phyloP scores from a whole-genome alignment of 1,140 invertebrate species.

The Brachionus koreanus region DNA sequence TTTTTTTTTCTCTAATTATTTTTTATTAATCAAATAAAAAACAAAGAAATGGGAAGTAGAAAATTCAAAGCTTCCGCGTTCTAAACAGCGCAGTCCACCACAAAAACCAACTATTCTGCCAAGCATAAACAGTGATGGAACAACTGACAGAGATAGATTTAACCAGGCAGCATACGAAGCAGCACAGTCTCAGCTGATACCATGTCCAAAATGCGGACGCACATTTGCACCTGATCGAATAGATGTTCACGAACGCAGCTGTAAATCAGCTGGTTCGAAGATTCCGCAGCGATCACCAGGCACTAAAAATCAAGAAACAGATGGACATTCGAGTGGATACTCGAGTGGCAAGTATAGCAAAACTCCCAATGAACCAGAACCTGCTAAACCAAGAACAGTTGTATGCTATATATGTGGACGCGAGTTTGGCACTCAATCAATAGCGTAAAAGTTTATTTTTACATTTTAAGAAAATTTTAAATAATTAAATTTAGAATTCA shows the following conservation, averaged over 20 bases:
- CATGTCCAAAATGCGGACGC: slow-evolving; percentile 66
- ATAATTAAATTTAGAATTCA: slow-evolving; percentile 13
- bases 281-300: not conserved
- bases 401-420: slow-evolving; percentile 68
- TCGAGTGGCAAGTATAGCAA: not conserved
- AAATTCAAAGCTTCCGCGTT: slow-evolving; percentile 63
- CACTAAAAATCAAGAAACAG: not conserved
- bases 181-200: slow-evolving; percentile 63
- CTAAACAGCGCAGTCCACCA: slow-evolving; percentile 62
- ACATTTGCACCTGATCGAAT: slow-evolving; percentile 69
- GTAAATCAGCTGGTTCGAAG: slow-evolving; percentile 55
- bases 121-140: not conserved
- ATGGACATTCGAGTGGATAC: not conserved
- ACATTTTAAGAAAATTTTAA: not conserved
- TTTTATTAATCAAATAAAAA: not conserved
- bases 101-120: slow-evolving; percentile 57
- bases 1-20: not conserved
- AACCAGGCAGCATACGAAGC: slow-evolving; percentile 51
- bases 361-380: not conserved
- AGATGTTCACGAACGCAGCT: slow-evolving; percentile 66
- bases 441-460: not conserved
- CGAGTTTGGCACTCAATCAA: slow-evolving; percentile 19
- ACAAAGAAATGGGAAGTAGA: slow-evolving; percentile 65
- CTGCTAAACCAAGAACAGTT: slow-evolving; percentile 58
- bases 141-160: slow-evolving; percentile 22